Base-by-base conservation (phyloP, 1,140 invertebrate species). In the Drosophila lowei region DNA sequence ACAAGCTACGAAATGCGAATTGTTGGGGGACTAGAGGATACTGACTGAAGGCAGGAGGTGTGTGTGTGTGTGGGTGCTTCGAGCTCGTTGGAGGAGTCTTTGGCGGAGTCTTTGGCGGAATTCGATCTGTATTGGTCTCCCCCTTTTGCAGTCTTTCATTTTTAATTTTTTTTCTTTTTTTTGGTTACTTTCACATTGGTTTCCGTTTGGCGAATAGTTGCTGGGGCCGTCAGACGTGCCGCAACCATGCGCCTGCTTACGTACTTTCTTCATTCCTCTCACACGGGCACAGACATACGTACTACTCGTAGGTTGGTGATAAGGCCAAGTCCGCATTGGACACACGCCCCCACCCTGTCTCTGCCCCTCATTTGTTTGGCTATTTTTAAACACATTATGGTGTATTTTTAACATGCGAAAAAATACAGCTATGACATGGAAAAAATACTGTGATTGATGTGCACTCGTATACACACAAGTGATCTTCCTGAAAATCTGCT, bases 251-350 rank as follows among this genome's bases (percentile, higher is more conserved):
- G 46, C 25, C 55, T 76, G 67, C 72, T 64, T 85, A 68, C 72
- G 75, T 66, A 83, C 71, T 62, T 83, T 57, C 63, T 76, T 66
- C 65, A 62, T 66, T 63, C 47, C 16, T 53, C 49, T 34, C 52
- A 57, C 25, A 46, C 13, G 25, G 13, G 18, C 46, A 43, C 11
- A 46, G 9, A 3, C 43, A 65, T 43, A 44, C 54, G 63, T 53
- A 71, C 34, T 5, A 38, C 34, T 13, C 11, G 34, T 38, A 38
- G 59, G 59, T 34, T 60, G 38, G 48, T 59, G 81, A 85, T 85
- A 85, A 85, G 81, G 81, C 66, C 60, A 72, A 79, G 46, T 77
- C 80, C 79, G 65, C 79, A 83, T 75, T 60, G 76, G 66, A 55
- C 58, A 38, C 66, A 73, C 63, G 41, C 55, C 64, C 54, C 25